Evolutionary conservation across 2,113 vertebrate species (phyloP), one percentile per base, ranked within the genome.

Genomic region (Bubo bubo): DNA sequence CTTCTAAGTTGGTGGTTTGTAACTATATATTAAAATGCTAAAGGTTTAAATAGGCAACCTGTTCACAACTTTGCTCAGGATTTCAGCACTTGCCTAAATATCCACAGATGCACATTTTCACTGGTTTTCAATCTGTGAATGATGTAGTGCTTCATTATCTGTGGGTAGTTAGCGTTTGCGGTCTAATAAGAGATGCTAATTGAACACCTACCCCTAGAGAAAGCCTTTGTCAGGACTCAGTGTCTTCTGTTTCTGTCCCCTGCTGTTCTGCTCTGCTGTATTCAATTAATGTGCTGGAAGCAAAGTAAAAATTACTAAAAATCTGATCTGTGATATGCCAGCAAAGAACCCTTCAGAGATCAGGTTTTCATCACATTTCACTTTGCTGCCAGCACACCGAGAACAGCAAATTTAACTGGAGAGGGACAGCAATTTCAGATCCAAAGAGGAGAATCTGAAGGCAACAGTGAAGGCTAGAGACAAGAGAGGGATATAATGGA

Each of bases 271-370:
- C 87, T 96, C 96, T 87, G 76, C 76, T 97, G 85, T 96, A 97
- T 97, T 98, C 95, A 98, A 96, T 97, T 97, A 97, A 90, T 53
- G 92, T 94, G 66, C 86, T 97, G 91, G 95, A 97, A 96, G 94
- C 93, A 92, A 96, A 97, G 81, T 76, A 96, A 96, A 96, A 97
- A 95, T 87, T 95, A 93, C 80, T 82, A 72, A 85, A 95, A 90
- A 86, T 89, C 73, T 88, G 81, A 92, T 93, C 64, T 88, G 72
- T 94, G 66, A 56, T 87, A 90, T 88, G 86, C 89, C 92, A 95
- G 62, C 76, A 97, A 84, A 95, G 86, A 95, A 88, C 37, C 45
- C 93, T 86, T 95, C 74, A 81, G 91, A 96, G 94, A 95, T 81
- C 72, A 84, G 64, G 16, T 84, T 95, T 96, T 90, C 91, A 94